Conservation (phyloP, 2,888 invertebrate genomes). For the Rhorus exstirpatorius region DNA sequence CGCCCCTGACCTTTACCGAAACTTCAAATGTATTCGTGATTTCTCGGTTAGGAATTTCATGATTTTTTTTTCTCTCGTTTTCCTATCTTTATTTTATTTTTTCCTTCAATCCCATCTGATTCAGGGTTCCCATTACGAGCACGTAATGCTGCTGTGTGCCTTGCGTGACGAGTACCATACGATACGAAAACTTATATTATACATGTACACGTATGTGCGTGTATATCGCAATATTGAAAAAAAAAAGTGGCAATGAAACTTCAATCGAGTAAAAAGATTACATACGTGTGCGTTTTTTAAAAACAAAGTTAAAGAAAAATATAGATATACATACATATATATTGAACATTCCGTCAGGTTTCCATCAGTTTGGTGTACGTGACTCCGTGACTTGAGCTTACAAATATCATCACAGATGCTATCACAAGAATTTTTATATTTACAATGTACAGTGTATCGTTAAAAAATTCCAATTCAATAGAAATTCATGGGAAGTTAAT, state of each 20-base stretch:
- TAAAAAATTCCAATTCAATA: neutral
- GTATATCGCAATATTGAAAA: neutral
- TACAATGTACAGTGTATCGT: neutral
- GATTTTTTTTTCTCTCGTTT: neutral
- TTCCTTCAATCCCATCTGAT: neutral
- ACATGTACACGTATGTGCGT: neutral
- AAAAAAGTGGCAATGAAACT: constrained; percentile 4
- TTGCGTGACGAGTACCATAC: constrained; percentile 36
- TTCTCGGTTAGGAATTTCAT: constrained; percentile 2
- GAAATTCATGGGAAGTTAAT: too few species aligned
- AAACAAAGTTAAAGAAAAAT: constrained; percentile 27
- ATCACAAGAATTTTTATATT: neutral
- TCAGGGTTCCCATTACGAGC: neutral
- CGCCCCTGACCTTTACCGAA: constrained; percentile 8
- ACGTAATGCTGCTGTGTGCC: neutral
- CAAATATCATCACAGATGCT: constrained; percentile 9
- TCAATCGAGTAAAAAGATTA: constrained; percentile 47
- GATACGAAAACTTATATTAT: neutral
- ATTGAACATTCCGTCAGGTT: constrained; percentile 70
- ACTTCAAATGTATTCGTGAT: neutral
- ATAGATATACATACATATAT: too few species aligned
- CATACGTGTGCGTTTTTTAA: constrained; percentile 46
- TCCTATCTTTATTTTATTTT: neutral
- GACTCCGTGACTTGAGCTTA: constrained; percentile 56
- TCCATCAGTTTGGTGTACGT: constrained; percentile 28